Evolutionary conservation across 2,113 vertebrate species (phyloP).

Genomic region (Gorilla gorilla): DNA sequence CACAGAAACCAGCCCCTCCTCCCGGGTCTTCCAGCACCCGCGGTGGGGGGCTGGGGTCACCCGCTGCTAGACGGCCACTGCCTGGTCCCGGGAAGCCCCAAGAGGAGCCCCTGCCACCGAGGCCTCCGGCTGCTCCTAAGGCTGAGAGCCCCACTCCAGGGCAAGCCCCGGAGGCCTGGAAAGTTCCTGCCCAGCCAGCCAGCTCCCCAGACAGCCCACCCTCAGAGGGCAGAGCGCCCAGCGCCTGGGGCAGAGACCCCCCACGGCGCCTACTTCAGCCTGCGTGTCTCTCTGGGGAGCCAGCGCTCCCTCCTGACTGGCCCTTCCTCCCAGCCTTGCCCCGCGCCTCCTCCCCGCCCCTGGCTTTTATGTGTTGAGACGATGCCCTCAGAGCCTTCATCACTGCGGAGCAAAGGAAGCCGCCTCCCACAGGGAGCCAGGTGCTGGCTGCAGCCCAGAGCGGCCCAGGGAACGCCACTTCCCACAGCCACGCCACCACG

Average conservation of each 20-base stretch:
- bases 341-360: not conserved
- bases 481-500: not conserved
- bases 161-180: not conserved
- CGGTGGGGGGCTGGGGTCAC: rapidly evolving
- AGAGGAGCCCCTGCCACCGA: not conserved
- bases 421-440: not conserved
- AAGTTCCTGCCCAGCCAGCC: not conserved
- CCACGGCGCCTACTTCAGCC: not conserved
- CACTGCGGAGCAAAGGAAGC: not conserved
- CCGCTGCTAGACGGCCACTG: too few species aligned
- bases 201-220: not conserved
- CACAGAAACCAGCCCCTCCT: not conserved
- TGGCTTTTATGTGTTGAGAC: not conserved
- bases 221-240: too few species aligned
- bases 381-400: slow-evolving; percentile 3
- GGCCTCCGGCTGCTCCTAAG: not conserved
- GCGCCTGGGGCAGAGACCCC: not conserved
- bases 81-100: not conserved
- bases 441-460: not conserved
- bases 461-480: not conserved
- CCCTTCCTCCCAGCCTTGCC: not conserved
- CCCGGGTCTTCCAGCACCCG: not conserved
- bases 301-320: not conserved
- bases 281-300: not conserved
- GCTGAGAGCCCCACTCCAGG: not conserved